Evolutionary conservation across 2,797 vertebrate species (phyloP), one percentile per base, ranked within the genome.

Genomic region (Petrocephalus sullivani): DNA sequence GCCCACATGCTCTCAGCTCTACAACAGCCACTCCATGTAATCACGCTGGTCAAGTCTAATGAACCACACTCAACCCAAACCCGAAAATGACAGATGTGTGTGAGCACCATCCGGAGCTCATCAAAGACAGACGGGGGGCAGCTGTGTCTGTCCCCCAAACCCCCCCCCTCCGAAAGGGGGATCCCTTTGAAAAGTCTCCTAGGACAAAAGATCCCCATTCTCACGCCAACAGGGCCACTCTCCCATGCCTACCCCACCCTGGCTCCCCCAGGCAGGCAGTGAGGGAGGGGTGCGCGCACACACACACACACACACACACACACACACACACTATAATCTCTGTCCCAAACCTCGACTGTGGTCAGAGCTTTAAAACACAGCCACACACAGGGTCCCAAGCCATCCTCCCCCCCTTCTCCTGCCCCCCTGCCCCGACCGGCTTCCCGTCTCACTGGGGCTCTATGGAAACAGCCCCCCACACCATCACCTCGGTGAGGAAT

Each of bases 151-250:
- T 28, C 28, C 28, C 28, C 28, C 28, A 28, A 28, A 28, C 6
- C 61, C 61, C 61, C 21, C 61, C 61, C 10, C 67, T 53, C 54
- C 14, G 84, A 94, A 89, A 86, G 87, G 95, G 95, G 95, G 95
- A 92, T 93, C 93, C 91, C 93, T 90, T 87, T 96, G 95, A 96
- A 96, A 96, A 95, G 94, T 95, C 64, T 96, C 94, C 93, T 5
- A 91, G 95, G 95, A 96, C 96, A 96, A 96, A 96, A 92, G 95
- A 90, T 91, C 94, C 93, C 92, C 94, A 95, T 96, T 96, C 95
- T 95, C 96, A 95, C 91, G 94, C 95, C 95, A 96, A 96, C 96
- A 93, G 93, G 92, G 92, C 57, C 92, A 93, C 92, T 94, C 93
- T 95, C 93, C 94, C 93, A 95, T 95, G 90, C 87, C 88, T 87